These are phyloP conservation scores for Pterostichus niger DNA, from an alignment of 2,888 invertebrate species.

Conservation along the genomic window DNA sequence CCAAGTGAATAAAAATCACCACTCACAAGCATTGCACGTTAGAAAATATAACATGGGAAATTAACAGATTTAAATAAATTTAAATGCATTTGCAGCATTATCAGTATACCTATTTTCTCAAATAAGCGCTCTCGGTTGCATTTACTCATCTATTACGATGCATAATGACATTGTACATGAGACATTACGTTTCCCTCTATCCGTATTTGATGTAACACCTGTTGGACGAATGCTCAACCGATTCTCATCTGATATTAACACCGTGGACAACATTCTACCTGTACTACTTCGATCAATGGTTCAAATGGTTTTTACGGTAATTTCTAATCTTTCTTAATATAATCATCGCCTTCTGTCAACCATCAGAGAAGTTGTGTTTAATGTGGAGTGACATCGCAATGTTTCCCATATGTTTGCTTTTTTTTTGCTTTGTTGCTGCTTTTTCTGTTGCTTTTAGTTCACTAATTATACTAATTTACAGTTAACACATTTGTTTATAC, in stretches of 20 bases:
- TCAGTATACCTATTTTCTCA: conserved; percentile 73
- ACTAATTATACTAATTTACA: conserved; percentile 55
- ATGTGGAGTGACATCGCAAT: conserved; percentile 60
- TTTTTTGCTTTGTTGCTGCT: conserved; percentile 67
- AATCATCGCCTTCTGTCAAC: conserved; percentile 18
- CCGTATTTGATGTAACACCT: conserved; percentile 83
- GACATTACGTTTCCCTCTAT: conserved; percentile 79
- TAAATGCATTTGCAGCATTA: conserved; percentile 74
- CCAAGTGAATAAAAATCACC: too few species aligned
- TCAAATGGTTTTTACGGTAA: conserved; percentile 77
- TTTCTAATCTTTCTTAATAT: conserved; percentile 48
- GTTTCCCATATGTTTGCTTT: conserved; percentile 51
- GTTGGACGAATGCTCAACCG: conserved; percentile 82
- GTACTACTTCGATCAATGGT: conserved; percentile 74
- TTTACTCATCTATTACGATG: conserved; percentile 75
- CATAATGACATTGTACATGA: conserved; percentile 78
- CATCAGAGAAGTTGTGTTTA: conserved; percentile 15
- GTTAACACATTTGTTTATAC: conserved; percentile 41
- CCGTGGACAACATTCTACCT: conserved; percentile 79
- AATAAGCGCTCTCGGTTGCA: conserved; percentile 75
- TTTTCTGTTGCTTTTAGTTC: conserved; percentile 65
- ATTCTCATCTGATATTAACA: conserved; percentile 80
- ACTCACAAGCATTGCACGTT: too few species aligned
- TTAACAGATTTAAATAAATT: conserved; percentile 55
- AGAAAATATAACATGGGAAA: conserved; percentile 3